Percentiles rank a stretch among this genome's conserved stretches.
Evolutionary conservation across 92 coral and sea anemone species (phyloP).

Genomic region (Virgularia gustaviana): DNA sequence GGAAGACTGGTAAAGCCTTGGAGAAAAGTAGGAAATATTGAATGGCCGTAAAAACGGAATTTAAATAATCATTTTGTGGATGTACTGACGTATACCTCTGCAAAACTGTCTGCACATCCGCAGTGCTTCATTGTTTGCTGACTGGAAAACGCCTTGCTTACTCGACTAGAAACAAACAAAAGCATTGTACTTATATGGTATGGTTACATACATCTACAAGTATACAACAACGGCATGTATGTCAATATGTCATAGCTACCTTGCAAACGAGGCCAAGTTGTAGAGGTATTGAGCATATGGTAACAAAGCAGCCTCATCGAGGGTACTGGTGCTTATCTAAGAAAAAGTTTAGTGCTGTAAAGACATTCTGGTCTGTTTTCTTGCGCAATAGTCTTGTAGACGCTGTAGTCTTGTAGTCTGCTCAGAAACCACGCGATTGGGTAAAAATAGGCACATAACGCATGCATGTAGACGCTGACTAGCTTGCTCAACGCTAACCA

Average conservation of each 20-base stretch:
- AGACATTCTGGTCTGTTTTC: too few relatives aligned
- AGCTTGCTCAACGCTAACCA: too few relatives aligned
- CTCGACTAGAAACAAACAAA: slow-evolving; percentile 63
- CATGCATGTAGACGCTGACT: too few relatives aligned
- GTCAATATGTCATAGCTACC: too few relatives aligned
- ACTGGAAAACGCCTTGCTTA: slow-evolving; percentile 89
- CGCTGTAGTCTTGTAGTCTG: too few relatives aligned
- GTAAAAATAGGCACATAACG: too few relatives aligned
- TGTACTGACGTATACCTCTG: slow-evolving; percentile 57
- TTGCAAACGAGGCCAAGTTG: slow-evolving; percentile 82
- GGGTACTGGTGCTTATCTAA: slow-evolving; percentile 66
- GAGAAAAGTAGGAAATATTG: background rate
- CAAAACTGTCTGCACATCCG: slow-evolving; percentile 86
- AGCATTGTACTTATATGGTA: too few relatives aligned
- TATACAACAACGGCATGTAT: too few relatives aligned
- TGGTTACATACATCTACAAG: too few relatives aligned
- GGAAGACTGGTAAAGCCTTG: slow-evolving; percentile 88
- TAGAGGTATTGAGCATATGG: slow-evolving; percentile 81
- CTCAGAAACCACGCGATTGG: too few relatives aligned
- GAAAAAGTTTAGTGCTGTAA: too few relatives aligned
- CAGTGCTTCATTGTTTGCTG: slow-evolving; percentile 80
- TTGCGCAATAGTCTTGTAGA: too few relatives aligned
- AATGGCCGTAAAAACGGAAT: background rate
- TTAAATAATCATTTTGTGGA: background rate
- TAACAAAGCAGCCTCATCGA: slow-evolving; percentile 63